These are phyloP conservation scores for Mesoclemmys tuberculata DNA, from an alignment of 2,113 vertebrate genomes.

Conservation along the genomic window DNA sequence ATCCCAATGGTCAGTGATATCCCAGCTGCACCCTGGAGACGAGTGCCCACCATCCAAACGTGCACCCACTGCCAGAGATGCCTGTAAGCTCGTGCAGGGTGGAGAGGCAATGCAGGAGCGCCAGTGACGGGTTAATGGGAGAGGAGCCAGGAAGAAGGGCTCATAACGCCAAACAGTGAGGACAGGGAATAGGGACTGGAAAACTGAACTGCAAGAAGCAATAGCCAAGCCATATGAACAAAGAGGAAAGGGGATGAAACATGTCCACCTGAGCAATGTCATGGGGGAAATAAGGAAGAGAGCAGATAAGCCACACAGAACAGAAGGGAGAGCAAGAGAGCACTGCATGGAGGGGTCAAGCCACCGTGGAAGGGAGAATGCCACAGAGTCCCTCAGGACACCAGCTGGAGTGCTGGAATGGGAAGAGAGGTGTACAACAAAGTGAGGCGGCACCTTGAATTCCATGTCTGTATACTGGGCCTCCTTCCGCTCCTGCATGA, in stretches of 20 bases:
- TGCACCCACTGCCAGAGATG: fast-evolving
- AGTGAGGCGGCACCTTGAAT: conserved; percentile 85
- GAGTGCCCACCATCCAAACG: not conserved
- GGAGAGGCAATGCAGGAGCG: not conserved
- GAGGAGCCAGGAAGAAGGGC: not conserved
- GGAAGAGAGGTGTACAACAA: not conserved
- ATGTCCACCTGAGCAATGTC: no score
- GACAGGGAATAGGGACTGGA: not conserved
- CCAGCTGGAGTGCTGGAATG: fast-evolving
- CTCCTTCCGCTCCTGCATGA: conserved; percentile 98
- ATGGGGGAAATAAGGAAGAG: not conserved
- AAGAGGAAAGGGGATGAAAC: no score
- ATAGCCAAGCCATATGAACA: not conserved
- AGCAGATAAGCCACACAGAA: not conserved
- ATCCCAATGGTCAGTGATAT: not conserved
- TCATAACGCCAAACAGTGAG: no score
- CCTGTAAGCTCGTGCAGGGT: not conserved
- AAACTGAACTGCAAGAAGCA: not conserved
- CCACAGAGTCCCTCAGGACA: not conserved
- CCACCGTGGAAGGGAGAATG: not conserved
- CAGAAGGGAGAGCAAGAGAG: not conserved
- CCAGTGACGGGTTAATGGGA: not conserved
- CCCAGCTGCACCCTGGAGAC: not conserved
- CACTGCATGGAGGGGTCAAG: not conserved
- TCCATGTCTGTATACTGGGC: conserved; percentile 92